phyloP scores from a whole-genome alignment of 2,888 invertebrate species.

The Cheilosia vulpina region DNA sequence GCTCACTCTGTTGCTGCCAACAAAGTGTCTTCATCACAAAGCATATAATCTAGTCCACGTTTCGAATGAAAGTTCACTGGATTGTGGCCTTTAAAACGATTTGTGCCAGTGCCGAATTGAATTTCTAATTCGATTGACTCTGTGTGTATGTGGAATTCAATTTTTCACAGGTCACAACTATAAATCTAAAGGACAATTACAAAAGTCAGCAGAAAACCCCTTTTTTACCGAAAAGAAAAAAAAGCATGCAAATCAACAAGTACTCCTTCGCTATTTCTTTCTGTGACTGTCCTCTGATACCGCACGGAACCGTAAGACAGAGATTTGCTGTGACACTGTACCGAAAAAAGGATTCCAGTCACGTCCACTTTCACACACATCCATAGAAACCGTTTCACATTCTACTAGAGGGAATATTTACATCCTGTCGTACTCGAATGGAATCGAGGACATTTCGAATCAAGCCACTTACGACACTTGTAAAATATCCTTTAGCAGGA shows the following conservation, averaged over 20 bases:
- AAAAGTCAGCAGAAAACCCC: background rate
- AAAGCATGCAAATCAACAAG: slow-evolving; percentile 57
- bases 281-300: background rate
- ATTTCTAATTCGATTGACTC: slow-evolving; percentile 40
- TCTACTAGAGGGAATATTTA: slow-evolving; percentile 16
- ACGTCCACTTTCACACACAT: slow-evolving; percentile 38
- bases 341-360: slow-evolving; percentile 44
- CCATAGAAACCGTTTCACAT: slow-evolving; percentile 15
- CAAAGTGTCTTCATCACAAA: background rate
- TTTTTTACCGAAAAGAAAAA: background rate
- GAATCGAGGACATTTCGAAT: slow-evolving; percentile 68
- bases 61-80: slow-evolving; percentile 10
- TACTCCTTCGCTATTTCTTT: background rate
- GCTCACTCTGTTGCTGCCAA: background rate
- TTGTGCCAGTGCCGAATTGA: slow-evolving; percentile 23
- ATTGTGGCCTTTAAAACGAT: slow-evolving; percentile 16
- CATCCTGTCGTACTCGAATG: slow-evolving; percentile 34
- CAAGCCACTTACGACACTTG: slow-evolving; percentile 70
- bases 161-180: slow-evolving; percentile 26
- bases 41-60: background rate
- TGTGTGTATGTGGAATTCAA: slow-evolving; percentile 10
- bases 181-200: slow-evolving; percentile 29
- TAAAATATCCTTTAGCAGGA: slow-evolving; percentile 53
- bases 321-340: slow-evolving; percentile 37
- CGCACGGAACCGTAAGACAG: slow-evolving; percentile 11